A percentile compares a stretch with the other conserved stretches of the same genome.
phyloP scores from a whole-genome alignment of 2,888 invertebrate species.

The Hydroisotoma schaefferi region DNA sequence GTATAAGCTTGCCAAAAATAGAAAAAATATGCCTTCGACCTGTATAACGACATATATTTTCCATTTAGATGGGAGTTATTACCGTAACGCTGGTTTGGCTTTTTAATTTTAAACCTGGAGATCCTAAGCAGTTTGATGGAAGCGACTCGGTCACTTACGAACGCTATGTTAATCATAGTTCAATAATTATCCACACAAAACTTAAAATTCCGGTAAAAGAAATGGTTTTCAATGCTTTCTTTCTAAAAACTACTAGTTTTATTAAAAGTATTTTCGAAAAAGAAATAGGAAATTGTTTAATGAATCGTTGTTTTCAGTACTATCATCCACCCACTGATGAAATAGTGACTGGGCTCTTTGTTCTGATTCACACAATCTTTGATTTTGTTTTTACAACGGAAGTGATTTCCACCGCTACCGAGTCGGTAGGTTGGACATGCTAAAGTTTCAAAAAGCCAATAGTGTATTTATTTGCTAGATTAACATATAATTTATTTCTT shows the following conservation, averaged over 20 bases:
- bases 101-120: constrained; percentile 19
- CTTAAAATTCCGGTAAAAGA: background rate
- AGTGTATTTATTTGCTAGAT: too few relatives aligned
- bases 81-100: constrained; percentile 10
- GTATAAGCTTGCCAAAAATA: constrained; percentile 1
- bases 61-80: constrained; percentile 15
- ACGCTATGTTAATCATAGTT: background rate
- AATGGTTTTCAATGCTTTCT: too few relatives aligned
- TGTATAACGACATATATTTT: background rate
- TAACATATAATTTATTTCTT: too few relatives aligned
- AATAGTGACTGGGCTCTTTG: constrained; percentile 7
- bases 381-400: constrained; percentile 27
- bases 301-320: constrained; percentile 13
- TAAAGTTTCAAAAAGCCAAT: too few relatives aligned
- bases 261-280: too few relatives aligned
- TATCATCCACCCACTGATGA: constrained; percentile 21
- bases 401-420: constrained; percentile 13
- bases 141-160: background rate
- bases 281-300: background rate
- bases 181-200: too few relatives aligned
- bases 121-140: constrained; percentile 5
- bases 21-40: background rate
- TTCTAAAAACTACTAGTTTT: too few relatives aligned
- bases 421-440: constrained; percentile 21
- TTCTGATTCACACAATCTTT: background rate